Evolutionary conservation across 2,113 vertebrate species (phyloP), one percentile per base, ranked within the genome.

Genomic region (Platichthys stellatus): DNA sequence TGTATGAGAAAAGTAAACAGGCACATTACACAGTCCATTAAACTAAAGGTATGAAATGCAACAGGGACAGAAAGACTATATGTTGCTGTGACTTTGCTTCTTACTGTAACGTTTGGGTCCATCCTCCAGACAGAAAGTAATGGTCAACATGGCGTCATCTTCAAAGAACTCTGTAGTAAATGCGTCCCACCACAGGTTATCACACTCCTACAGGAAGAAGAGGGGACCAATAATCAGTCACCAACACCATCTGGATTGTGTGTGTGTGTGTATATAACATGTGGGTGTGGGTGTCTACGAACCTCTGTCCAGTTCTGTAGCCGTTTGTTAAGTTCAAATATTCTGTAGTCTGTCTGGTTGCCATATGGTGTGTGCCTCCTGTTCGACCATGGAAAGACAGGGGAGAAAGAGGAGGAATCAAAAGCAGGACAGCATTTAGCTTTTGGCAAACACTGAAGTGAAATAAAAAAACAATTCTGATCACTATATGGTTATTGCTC

Each of bases 161-260:
- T 99, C 98, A 63, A 99, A 99, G 92, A 99, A 99, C 89, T 99
- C 98, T 1, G 97, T 99, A 85, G 97, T 98, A 88, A 99, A 99
- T 43, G 98, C 97, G 31, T 99, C 98, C 98, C 98, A 99, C 98
- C 98, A 99, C 86, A 99, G 95, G 95, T 99, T 99, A 93, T 99
- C 98, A 89, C 98, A 98, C 89, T 99, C 97, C 98, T 99, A 56
- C 56, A 63, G 43, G 56, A 11, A n/a, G 6, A 62, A 17, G 72
- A 5, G 28, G 28, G 51, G 2, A 11, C 47, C 43, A 24, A 64
- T 0, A 54, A 60, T 61, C 24, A 54, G 64, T 62, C 26, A 53
- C 17, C 3, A 1, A 10, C 28, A 31, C 2, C 2, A 35, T 23
- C 4, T 38, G 15, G 23, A 38, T 1, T 62, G 69, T 5, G 4